phyloP scores from a whole-genome alignment of 2,113 vertebrate species.

The Rhynchopsitta pachyrhyncha region DNA sequence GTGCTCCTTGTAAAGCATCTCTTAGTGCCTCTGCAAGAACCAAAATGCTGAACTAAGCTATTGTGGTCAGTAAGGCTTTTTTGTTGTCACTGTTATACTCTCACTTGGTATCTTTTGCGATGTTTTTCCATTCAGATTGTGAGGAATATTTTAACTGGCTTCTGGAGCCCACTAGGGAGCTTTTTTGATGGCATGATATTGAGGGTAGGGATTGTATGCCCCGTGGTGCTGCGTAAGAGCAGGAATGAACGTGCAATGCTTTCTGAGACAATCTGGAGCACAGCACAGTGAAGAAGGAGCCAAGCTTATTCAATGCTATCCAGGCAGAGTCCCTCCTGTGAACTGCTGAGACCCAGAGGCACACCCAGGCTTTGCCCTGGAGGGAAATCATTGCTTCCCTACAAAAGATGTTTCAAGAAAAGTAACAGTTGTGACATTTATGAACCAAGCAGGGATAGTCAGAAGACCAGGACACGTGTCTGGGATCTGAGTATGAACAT shows the following conservation, averaged over 20 bases:
- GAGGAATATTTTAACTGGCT: background rate
- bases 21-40: background rate
- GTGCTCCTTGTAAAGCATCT: background rate
- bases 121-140: background rate
- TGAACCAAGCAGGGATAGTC: background rate
- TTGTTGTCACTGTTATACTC: background rate
- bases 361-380: background rate
- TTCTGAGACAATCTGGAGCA: background rate
- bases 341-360: background rate
- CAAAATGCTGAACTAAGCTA: background rate
- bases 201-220: background rate
- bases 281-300: background rate
- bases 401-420: background rate
- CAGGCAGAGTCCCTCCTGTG: background rate
- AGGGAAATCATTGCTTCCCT: background rate
- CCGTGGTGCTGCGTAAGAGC: background rate
- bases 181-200: background rate
- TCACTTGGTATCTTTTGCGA: background rate
- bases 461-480: background rate
- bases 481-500: accelerated
- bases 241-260: background rate
- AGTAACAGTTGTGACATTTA: background rate
- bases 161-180: background rate
- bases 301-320: background rate
- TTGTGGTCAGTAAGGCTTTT: background rate